A percentile compares a stretch with the other conserved stretches of the same genome.
Evolutionary conservation across 2,888 invertebrate species (phyloP).

Genomic region (Cephonodes hylas): DNA sequence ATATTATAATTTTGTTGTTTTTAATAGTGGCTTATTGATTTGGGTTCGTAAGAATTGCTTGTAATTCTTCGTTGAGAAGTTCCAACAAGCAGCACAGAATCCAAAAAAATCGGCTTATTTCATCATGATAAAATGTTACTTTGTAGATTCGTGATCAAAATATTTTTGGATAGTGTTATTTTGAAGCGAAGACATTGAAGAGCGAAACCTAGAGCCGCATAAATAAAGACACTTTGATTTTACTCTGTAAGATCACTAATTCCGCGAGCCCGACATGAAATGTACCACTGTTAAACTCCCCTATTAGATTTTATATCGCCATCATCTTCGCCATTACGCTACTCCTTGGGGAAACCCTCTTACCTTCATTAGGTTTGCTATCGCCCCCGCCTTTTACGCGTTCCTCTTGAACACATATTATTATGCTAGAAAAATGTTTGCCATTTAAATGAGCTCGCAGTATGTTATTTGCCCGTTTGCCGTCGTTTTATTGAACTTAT

Average conservation of each 20-base stretch:
- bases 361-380: slow-evolving; percentile 64
- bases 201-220: neutral
- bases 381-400: slow-evolving; percentile 44
- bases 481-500: neutral
- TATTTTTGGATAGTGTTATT: no score
- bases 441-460: slow-evolving; percentile 45
- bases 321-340: slow-evolving; percentile 62
- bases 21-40: no score
- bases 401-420: slow-evolving; percentile 52
- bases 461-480: neutral
- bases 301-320: slow-evolving; percentile 73
- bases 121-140: no score
- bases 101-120: no score
- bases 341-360: slow-evolving; percentile 57
- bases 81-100: no score
- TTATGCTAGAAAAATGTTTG: slow-evolving; percentile 60
- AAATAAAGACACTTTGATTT: slow-evolving; percentile 8
- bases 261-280: slow-evolving; percentile 29
- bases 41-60: no score
- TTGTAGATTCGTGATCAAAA: no score
- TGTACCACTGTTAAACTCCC: slow-evolving; percentile 52
- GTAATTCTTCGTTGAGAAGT: no score
- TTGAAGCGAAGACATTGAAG: neutral
- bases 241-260: slow-evolving; percentile 26
- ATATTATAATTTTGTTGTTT: no score